Evolutionary conservation across 2,888 invertebrate species (phyloP).

Genomic region (Cylloceria caligata): DNA sequence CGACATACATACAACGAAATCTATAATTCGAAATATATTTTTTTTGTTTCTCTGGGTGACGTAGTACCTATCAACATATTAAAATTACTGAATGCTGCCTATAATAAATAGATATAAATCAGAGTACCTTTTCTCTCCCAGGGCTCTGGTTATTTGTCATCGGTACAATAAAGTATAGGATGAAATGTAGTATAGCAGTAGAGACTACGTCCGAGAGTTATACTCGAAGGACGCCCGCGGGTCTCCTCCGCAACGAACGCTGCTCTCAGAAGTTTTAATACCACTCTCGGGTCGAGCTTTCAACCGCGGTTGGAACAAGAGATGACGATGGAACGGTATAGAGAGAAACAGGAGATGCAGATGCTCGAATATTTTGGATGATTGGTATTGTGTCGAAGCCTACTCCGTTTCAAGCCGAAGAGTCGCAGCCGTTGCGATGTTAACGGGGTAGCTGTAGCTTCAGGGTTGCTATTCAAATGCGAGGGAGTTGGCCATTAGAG

Average conservation of each 20-base stretch:
- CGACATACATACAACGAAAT: background rate
- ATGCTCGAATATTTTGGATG: constrained; percentile 81
- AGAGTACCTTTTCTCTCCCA: constrained; percentile 28
- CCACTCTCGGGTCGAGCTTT: constrained; percentile 77
- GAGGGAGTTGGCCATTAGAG: constrained; percentile 82
- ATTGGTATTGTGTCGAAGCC: constrained; percentile 83
- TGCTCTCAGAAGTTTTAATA: constrained; percentile 82
- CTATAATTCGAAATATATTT: background rate
- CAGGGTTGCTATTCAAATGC: constrained; percentile 82
- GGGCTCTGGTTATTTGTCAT: constrained; percentile 54
- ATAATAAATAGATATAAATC: constrained; percentile 23
- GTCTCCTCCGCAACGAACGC: constrained; percentile 69
- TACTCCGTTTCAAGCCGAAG: constrained; percentile 30
- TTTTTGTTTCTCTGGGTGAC: background rate
- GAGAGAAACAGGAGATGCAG: constrained; percentile 54
- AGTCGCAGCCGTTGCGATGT: constrained; percentile 59
- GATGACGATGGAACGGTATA: constrained; percentile 58
- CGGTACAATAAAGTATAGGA: constrained; percentile 50
- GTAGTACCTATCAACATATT: background rate
- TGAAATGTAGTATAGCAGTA: constrained; percentile 26
- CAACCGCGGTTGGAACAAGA: constrained; percentile 69
- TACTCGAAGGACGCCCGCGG: constrained; percentile 75
- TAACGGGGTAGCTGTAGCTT: constrained; percentile 73
- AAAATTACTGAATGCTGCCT: background rate
- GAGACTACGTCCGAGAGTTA: constrained; percentile 66